Evolutionary conservation across 1,140 invertebrate genomes (phyloP).

Genomic region (Platyscapa corneri): DNA sequence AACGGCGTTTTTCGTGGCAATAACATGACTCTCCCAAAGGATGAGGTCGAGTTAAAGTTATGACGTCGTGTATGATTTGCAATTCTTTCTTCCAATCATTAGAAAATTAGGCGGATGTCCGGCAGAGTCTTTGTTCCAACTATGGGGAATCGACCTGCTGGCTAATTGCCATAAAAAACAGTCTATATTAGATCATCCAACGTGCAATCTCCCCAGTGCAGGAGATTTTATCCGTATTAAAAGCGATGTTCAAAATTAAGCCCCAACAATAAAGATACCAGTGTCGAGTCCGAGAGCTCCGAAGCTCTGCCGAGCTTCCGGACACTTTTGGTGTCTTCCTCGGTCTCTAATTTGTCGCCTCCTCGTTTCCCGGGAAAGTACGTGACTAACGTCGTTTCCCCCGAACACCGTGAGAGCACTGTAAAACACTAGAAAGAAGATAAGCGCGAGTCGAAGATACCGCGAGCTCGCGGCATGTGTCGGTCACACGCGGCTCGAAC

Average conservation of each 20-base stretch:
- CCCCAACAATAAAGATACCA: not conserved
- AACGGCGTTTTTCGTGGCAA: not conserved
- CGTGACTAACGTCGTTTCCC: not conserved
- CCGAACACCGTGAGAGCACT: too few species aligned
- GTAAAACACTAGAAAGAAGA: too few species aligned
- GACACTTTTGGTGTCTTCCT: not conserved
- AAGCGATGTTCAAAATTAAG: not conserved
- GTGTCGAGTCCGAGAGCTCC: not conserved
- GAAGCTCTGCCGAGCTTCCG: not conserved
- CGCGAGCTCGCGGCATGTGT: too few species aligned
- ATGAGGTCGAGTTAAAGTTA: not conserved
- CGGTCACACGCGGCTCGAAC: too few species aligned
- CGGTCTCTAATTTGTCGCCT: slow-evolving; percentile 4
- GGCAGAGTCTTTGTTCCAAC: slow-evolving; percentile 18
- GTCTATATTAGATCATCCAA: slow-evolving; percentile 32
- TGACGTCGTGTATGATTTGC: too few species aligned
- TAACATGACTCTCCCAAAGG: too few species aligned
- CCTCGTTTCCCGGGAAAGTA: slow-evolving; percentile 2
- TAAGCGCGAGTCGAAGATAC: too few species aligned
- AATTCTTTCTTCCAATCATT: not conserved
- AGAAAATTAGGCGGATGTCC: not conserved
- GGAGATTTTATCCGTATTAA: slow-evolving; percentile 37
- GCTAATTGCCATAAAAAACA: slow-evolving; percentile 40
- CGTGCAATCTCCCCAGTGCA: slow-evolving; percentile 18
- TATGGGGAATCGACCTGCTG: not conserved